Base-by-base conservation (phyloP, 1,140 invertebrate genomes). In the Odontomachus brunneus region DNA sequence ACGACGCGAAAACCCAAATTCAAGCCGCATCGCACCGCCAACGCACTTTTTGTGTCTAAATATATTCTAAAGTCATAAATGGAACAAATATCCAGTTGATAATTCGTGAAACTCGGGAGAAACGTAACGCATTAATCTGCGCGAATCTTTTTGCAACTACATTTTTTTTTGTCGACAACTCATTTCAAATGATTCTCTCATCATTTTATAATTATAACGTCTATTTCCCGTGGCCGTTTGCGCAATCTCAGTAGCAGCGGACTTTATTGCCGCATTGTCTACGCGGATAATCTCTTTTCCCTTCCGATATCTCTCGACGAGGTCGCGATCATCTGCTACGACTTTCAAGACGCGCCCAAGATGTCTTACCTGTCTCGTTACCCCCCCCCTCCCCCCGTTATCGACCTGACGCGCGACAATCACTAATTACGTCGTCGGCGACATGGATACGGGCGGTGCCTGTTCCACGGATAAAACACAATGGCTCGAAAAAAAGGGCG, bases 361-460 rank as follows among this genome's bases (percentile, higher is more conserved):
- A 71, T 14, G 7, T 59, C 65, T 80, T 26, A 29, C 67, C 12
- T 14, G 4, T 22, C 22, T 26, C 38, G 38, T 44, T 44, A 11
- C 38, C 22, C n/a, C n/a, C n/a, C n/a, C n/a, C n/a, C n/a, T n/a
- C n/a, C n/a, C n/a, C n/a, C 17, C 65, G 75, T 69, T 80, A 80
- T 80, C 65, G 65, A 80, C 19, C 17, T 59, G 65, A 48, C 9
- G 15, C 19, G 15, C 49, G 71, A 69, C 82, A 81, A 84, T 86
- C 75, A 44, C 82, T 84, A 86, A 86, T 86, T 86, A 86, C 84
- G 74, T 84, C 57, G 38, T 53, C 69, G 57, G 66, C 82, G 63
- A 84, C 62, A 63, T 49, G 29, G 49, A 74, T 76, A 83, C 84
- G 19, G 83, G 73, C 33, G 67, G 63, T 73, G 69, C 53, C 67